Evolutionary conservation across 2,888 invertebrate species (phyloP), one percentile per base, ranked within the genome.

Genomic region (Crepidodera aurea): DNA sequence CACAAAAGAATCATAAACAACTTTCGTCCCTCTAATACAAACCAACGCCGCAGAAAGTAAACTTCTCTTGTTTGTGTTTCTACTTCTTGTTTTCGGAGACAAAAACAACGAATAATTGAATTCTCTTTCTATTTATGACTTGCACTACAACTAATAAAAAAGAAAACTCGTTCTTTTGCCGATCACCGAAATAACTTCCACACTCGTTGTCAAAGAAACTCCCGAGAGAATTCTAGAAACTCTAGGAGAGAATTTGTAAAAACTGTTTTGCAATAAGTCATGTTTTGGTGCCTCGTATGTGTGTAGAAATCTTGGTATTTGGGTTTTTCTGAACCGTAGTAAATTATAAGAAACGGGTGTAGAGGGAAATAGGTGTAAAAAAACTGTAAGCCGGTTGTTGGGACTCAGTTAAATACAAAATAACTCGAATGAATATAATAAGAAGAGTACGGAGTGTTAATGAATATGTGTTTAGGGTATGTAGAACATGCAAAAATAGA

Each of bases 101-200:
- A 5, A 42, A 19, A 42, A 42, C 19, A 42, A 42, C 5, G 5
- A 42, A 42, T 13, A 42, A 42, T 1, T 19, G 42, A 13, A 42
- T 13, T 8, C 42, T 42, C 42, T 42, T 42, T 42, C 12, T 42
- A 42, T 42, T 16, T 42, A 42, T 42, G 42, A 42, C 16, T 13
- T 16, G 13, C 42, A 42, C 42, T 29, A 42, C 18, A 13, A 19
- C 42, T 42, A 42, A 8, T 42, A 42, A 42, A 42, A 42, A 42
- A 42, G 42, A 42, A 42, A 42, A 42, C 42, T 29, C 29, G 10
- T 29, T 29, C 29, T 29, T 29, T 29, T 29, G 42, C 15, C 42
- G 42, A 42, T 42, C 13, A 42, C 42, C 15, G 8, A 8, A n/a
- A 19, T 16, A 42, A 19, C 7, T 16, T 42, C 16, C 42, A 15